Evolutionary conservation across 2,113 vertebrate species (phyloP).

Genomic region (Emydura subglobosa): DNA sequence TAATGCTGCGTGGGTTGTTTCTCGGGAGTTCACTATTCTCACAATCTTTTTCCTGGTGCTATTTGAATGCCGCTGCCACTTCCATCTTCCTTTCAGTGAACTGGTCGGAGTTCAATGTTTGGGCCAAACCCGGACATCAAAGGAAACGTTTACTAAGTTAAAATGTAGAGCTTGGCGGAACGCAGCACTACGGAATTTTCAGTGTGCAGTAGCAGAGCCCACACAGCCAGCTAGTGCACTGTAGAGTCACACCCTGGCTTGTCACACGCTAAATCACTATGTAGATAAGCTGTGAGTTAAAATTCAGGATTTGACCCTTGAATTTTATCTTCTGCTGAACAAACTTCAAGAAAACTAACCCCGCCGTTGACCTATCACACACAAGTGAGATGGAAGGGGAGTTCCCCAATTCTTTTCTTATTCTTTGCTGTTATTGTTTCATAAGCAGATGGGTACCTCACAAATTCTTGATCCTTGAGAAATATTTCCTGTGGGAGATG

Average conservation of each 20-base stretch:
- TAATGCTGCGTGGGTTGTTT: neutral
- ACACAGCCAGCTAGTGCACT: neutral
- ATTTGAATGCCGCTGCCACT: neutral
- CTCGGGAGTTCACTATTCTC: neutral
- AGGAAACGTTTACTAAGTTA: neutral
- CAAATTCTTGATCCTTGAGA: neutral
- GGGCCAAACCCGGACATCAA: neutral
- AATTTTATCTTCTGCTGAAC: neutral
- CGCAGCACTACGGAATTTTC: neutral
- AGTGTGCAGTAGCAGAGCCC: neutral
- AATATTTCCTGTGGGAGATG: constrained; percentile 1
- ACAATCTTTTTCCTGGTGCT: neutral
- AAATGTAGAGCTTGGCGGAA: neutral
- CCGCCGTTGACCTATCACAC: neutral
- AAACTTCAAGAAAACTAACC: neutral
- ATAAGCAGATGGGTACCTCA: neutral
- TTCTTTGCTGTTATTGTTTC: neutral
- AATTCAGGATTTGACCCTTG: neutral
- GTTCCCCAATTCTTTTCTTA: neutral
- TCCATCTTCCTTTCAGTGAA: neutral
- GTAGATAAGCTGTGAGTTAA: neutral
- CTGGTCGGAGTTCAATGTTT: neutral
- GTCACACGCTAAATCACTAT: neutral
- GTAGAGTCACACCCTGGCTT: neutral
- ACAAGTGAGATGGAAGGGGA: neutral